phyloP scores from a whole-genome alignment of 1,140 invertebrate species.

The Choristoneura fumiferana region DNA sequence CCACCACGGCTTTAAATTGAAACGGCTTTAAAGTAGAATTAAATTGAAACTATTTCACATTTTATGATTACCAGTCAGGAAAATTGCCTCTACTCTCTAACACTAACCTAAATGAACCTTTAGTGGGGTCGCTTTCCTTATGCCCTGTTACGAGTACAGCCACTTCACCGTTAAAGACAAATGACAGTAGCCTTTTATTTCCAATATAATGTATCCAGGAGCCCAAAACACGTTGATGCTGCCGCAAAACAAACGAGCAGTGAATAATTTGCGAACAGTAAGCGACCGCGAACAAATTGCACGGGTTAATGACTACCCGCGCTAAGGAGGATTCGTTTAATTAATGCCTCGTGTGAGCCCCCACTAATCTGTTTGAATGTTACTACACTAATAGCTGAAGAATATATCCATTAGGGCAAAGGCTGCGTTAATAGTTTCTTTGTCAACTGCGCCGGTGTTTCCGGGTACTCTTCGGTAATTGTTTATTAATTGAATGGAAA shows the following conservation, averaged over 20 bases:
- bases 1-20: too few relatives aligned
- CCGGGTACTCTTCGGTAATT: background rate
- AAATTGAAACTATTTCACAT: too few relatives aligned
- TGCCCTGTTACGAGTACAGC: too few relatives aligned
- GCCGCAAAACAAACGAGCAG: slow-evolving; percentile 22
- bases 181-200: too few relatives aligned
- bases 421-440: slow-evolving; percentile 12
- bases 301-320: slow-evolving; percentile 22
- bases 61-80: too few relatives aligned
- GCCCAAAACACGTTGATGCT: slow-evolving; percentile 20
- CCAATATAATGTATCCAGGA: background rate
- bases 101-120: too few relatives aligned
- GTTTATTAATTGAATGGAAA: too few relatives aligned
- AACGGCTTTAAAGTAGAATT: too few relatives aligned
- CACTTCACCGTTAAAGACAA: too few relatives aligned
- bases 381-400: slow-evolving; percentile 24
- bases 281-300: slow-evolving; percentile 22
- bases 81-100: too few relatives aligned
- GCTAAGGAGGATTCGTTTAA: slow-evolving; percentile 28
- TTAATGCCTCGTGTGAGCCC: slow-evolving; percentile 26
- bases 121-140: too few relatives aligned
- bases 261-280: slow-evolving; percentile 24
- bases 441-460: background rate
- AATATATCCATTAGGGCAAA: slow-evolving; percentile 16
- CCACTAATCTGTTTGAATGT: slow-evolving; percentile 26